Conservation (phyloP, 2,888 invertebrate genomes). For the Nomada fabriciana region DNA sequence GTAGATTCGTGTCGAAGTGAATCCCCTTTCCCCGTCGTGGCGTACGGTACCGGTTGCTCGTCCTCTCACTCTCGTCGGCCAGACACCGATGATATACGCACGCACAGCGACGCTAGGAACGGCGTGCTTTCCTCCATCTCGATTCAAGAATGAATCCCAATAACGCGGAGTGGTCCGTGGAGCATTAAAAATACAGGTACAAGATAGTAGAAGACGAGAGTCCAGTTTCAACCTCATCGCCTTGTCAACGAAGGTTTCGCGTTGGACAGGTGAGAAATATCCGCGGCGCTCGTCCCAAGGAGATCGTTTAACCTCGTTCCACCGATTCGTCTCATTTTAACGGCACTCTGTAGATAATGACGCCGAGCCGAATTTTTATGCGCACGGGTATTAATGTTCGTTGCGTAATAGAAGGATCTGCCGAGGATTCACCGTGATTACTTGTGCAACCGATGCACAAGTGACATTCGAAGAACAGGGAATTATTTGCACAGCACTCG, state of each 20-base stretch:
- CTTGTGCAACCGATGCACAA: slow-evolving; percentile 22
- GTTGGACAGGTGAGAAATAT: too few relatives aligned
- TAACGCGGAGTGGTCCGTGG: background rate
- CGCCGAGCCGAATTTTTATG: background rate
- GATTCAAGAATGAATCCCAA: slow-evolving; percentile 51
- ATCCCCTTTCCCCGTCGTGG: slow-evolving; percentile 48
- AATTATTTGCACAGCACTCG: slow-evolving; percentile 29
- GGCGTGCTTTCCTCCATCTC: slow-evolving; percentile 58
- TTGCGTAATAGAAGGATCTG: slow-evolving; percentile 27
- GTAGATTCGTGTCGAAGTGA: slow-evolving; percentile 27
- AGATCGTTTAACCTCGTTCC: background rate
- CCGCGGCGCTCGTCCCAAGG: too few relatives aligned
- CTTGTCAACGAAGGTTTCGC: too few relatives aligned
- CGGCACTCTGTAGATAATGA: too few relatives aligned
- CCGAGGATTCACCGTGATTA: slow-evolving; percentile 26
- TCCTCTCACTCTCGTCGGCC: slow-evolving; percentile 66
- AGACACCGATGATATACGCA: slow-evolving; percentile 37
- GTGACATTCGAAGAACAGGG: slow-evolving; percentile 36
- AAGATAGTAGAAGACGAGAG: too few relatives aligned
- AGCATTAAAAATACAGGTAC: too few relatives aligned
- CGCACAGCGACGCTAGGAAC: slow-evolving; percentile 19
- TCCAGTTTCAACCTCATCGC: too few relatives aligned
- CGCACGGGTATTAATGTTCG: background rate
- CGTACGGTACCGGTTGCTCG: slow-evolving; percentile 63
- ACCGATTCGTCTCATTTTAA: background rate